A percentile compares a stretch with the other conserved stretches of the same genome.
Evolutionary conservation across 2,113 vertebrate genomes (phyloP).

Genomic region (Dolichallabes microphthalmus): DNA sequence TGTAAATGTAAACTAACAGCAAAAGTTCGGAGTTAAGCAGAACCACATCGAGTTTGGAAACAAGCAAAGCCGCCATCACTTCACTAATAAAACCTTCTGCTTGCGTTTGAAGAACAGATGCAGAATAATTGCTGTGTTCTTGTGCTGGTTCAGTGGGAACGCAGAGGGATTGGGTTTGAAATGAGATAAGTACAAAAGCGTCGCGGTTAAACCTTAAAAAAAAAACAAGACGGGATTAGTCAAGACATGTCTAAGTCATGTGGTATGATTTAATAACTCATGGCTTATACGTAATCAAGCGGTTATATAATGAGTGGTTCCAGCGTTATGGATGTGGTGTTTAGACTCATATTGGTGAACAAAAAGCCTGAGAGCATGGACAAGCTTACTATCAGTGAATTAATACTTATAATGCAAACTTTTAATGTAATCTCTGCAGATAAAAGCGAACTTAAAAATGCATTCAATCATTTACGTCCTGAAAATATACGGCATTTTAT

Average conservation of each 20-base stretch:
- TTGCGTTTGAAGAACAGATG: slow-evolving; percentile 40
- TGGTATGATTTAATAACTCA: background rate
- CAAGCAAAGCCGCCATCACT: slow-evolving; percentile 32
- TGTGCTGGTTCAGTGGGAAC: slow-evolving; percentile 15
- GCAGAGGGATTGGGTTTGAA: background rate
- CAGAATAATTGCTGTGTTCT: slow-evolving; percentile 21
- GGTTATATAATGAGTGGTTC: too few relatives aligned
- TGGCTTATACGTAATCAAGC: background rate
- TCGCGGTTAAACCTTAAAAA: background rate
- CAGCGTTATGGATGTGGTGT: too few relatives aligned
- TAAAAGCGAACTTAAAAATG: too few relatives aligned
- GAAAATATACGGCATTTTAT: too few relatives aligned
- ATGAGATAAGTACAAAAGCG: slow-evolving; percentile 3
- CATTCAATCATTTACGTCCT: too few relatives aligned
- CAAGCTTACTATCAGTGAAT: too few relatives aligned
- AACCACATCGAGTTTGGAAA: slow-evolving; percentile 25
- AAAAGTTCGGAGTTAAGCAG: slow-evolving; percentile 37
- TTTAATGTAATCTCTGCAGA: too few relatives aligned
- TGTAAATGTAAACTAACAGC: too few relatives aligned
- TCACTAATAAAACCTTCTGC: slow-evolving; percentile 38
- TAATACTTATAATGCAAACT: too few relatives aligned
- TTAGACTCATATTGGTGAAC: too few relatives aligned
- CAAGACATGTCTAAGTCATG: background rate
- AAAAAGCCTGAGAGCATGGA: too few relatives aligned
- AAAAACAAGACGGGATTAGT: background rate